Base-by-base conservation (phyloP, 1,140 invertebrate species). In the Drosophila arawakana region DNA sequence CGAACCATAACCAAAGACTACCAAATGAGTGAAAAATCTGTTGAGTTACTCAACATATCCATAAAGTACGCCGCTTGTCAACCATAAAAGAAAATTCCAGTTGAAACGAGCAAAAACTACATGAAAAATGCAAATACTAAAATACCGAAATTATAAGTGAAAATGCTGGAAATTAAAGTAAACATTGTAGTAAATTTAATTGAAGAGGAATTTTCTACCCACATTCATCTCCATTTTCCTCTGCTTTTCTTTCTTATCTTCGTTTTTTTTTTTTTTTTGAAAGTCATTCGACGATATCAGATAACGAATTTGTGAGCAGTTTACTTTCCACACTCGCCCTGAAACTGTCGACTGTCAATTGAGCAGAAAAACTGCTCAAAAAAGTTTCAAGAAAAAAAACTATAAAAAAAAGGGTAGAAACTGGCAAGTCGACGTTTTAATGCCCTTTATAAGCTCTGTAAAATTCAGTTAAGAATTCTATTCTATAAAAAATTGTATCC, bases 61-160 rank as follows among this genome's bases (percentile, higher is more conserved):
- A 83, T 84, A 84, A 84, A 84, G 81, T 85, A 85, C 71, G 71
- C 78, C 78, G 63, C 80, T 85, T 62, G 70, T 58, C 71, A 66
- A 62, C 49, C 76, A 55, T 79, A 78, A 76, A 73, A 49, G 55
- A 65, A 68, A 39, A 59, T 13, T 43, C 11, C 4, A 37, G 13
- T 35, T 18, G 7, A 13, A 44, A 13, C 15, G 25, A 54, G 13
- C n/a, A 8, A n/a, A 35, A 52, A 8, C 25, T 11, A 13, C 3
- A 21, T 11, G 15, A 11, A 61, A 34, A 43, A 47, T 39, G 49
- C 35, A 21, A 55, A 58, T 54, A 46, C 35, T 13, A 13, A 66
- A 35, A 57, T 21, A 21, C 18, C 2, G 18, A 61, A 30, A 58
- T 1, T 9, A 13, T 6, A 52, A 60, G 41, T 30, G 34, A 4